These are phyloP conservation scores for Malaclemys terrapin DNA, from an alignment of 2,113 vertebrate species.

Conservation along the genomic window DNA sequence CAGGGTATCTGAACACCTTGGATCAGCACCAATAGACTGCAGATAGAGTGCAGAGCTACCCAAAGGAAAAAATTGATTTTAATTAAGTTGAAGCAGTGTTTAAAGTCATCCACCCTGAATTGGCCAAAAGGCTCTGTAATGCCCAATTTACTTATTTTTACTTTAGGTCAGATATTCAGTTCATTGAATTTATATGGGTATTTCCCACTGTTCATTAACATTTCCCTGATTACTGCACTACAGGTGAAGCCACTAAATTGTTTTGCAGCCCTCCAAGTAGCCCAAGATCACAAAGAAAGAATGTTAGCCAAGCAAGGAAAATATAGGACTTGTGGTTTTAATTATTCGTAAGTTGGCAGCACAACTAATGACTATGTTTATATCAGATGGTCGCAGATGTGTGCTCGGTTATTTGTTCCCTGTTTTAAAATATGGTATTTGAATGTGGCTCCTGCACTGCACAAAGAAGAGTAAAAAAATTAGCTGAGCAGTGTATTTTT, in stretches of 20 bases:
- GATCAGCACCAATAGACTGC: not conserved
- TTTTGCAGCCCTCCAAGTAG: slow-evolving; percentile 10
- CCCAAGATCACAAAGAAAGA: not conserved
- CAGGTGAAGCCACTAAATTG: not conserved
- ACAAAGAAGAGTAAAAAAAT: not conserved
- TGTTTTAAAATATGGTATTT: not conserved
- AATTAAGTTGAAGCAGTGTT: not conserved
- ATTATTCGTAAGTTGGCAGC: not conserved
- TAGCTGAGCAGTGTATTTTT: not conserved
- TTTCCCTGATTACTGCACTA: not conserved
- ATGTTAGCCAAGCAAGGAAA: not conserved
- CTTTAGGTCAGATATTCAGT: not conserved
- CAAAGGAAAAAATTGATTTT: not conserved
- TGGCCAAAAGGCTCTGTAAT: not conserved
- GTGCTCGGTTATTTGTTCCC: not conserved
- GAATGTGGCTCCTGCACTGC: not conserved
- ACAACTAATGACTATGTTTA: slow-evolving; percentile 6
- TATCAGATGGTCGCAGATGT: not conserved
- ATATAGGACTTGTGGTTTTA: slow-evolving; percentile 17
- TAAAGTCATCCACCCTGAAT: not conserved
- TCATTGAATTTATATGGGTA: not conserved
- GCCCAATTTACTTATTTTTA: slow-evolving; percentile 17
- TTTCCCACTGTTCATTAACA: not conserved
- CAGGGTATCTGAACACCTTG: not conserved
- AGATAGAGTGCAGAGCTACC: not conserved